Evolutionary conservation across 1,140 invertebrate species (phyloP).

Genomic region (Copidosoma floridanum): DNA sequence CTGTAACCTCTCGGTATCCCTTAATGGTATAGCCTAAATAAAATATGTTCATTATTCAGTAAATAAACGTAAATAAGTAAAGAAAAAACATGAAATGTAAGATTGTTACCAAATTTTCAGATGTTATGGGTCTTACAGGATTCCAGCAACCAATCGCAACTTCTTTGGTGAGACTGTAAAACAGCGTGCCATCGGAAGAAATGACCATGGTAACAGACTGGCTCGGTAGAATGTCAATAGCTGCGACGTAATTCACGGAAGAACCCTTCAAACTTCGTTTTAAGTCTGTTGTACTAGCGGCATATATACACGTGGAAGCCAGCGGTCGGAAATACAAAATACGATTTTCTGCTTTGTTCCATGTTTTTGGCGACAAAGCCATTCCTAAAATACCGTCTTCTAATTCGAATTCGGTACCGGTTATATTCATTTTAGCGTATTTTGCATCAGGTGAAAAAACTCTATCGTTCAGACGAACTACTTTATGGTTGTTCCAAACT

Average conservation of each 20-base stretch:
- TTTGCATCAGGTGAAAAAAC: slow-evolving; percentile 18
- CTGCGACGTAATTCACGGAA: slow-evolving; percentile 23
- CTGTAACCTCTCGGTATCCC: no score
- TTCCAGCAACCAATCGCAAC: slow-evolving; percentile 51
- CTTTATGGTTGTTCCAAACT: slow-evolving; percentile 32
- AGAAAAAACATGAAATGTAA: no score
- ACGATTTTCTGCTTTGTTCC: background rate
- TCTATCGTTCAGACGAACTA: slow-evolving; percentile 40
- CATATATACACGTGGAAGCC: slow-evolving; percentile 28
- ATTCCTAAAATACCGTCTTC: slow-evolving; percentile 50
- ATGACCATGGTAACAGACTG: slow-evolving; percentile 47
- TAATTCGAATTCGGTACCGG: slow-evolving; percentile 43
- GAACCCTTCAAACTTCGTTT: slow-evolving; percentile 24
- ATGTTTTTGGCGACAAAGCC: slow-evolving; percentile 39
- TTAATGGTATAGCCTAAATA: no score
- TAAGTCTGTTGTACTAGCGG: slow-evolving; percentile 31
- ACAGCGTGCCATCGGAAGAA: slow-evolving; percentile 39
- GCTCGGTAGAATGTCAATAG: slow-evolving; percentile 50
- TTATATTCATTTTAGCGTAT: slow-evolving; percentile 34
- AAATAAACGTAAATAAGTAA: no score
- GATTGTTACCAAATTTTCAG: no score
- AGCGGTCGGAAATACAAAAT: slow-evolving; percentile 43
- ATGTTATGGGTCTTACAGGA: slow-evolving; percentile 11
- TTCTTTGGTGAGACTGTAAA: slow-evolving; percentile 41
- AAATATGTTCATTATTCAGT: no score